Evolutionary conservation across 2,888 invertebrate species (phyloP).

Genomic region (Labia minor): DNA sequence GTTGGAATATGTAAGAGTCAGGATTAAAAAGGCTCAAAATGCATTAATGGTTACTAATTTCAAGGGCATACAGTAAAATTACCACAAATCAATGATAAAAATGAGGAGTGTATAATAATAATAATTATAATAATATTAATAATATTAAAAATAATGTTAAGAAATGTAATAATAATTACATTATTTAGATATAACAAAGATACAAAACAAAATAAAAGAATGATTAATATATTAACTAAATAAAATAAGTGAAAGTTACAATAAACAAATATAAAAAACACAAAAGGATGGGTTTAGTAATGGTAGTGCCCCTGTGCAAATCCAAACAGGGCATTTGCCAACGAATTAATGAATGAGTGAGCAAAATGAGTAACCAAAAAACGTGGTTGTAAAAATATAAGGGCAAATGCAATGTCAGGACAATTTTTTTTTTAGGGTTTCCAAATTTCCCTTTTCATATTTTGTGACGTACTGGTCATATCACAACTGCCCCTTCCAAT

Average conservation of each 20-base stretch:
- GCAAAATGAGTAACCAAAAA: too few species aligned
- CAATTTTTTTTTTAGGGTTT: neutral
- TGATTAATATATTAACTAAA: neutral
- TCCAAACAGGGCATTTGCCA: conserved; percentile 8
- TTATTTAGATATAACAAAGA: neutral
- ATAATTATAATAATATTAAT: too few species aligned
- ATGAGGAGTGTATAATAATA: too few species aligned
- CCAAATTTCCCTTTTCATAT: neutral
- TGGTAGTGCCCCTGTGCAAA: neutral
- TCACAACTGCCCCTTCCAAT: conserved; percentile 3
- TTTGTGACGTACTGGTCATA: conserved; percentile 7
- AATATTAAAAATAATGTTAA: too few species aligned
- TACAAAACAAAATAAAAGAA: neutral
- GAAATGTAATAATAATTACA: too few species aligned
- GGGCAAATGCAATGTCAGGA: conserved; percentile 7
- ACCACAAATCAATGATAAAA: too few species aligned
- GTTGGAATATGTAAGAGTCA: neutral
- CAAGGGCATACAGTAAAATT: conserved; percentile 3
- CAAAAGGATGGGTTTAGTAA: neutral
- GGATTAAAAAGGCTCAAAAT: neutral
- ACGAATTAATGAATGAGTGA: neutral
- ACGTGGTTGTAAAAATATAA: neutral
- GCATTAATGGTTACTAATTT: neutral
- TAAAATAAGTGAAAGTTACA: neutral
- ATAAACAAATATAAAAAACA: neutral